A percentile compares a stretch with the other conserved stretches of the same genome.
These are phyloP conservation scores for Ovis aries DNA, from an alignment of 2,113 vertebrate genomes.

Conservation along the genomic window DNA sequence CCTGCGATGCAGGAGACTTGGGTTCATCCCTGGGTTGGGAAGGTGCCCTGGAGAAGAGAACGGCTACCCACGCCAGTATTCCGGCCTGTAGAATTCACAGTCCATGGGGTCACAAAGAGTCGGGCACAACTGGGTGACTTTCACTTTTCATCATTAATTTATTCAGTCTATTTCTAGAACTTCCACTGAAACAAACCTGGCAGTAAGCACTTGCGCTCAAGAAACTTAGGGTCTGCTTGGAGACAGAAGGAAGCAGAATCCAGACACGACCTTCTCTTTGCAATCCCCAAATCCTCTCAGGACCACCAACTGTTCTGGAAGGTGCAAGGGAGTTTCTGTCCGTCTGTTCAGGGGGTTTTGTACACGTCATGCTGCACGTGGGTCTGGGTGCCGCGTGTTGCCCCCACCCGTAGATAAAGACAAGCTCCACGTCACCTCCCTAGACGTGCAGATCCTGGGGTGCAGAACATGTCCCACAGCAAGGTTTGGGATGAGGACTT, in stretches of 20 bases:
- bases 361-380: fast-evolving
- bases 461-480: neutral
- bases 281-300: neutral
- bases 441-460: neutral
- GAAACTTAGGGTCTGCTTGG: neutral
- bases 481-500: neutral
- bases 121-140: neutral
- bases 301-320: neutral
- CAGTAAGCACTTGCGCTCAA: neutral
- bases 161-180: neutral
- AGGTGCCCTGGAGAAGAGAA: neutral
- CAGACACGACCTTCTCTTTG: neutral
- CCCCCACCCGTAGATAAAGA: neutral
- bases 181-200: neutral
- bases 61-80: neutral
- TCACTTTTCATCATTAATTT: neutral
- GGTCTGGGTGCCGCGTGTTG: neutral
- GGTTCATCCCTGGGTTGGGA: neutral
- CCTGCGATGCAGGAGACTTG: neutral
- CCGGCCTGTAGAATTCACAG: neutral
- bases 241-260: neutral
- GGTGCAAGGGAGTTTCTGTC: neutral
- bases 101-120: neutral
- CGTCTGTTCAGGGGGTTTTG: fast-evolving
- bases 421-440: neutral